Percentiles rank a stretch among this genome's conserved stretches.
Conservation (phyloP, 2,113 vertebrate species). For the Pyxicephalus adspersus region DNA sequence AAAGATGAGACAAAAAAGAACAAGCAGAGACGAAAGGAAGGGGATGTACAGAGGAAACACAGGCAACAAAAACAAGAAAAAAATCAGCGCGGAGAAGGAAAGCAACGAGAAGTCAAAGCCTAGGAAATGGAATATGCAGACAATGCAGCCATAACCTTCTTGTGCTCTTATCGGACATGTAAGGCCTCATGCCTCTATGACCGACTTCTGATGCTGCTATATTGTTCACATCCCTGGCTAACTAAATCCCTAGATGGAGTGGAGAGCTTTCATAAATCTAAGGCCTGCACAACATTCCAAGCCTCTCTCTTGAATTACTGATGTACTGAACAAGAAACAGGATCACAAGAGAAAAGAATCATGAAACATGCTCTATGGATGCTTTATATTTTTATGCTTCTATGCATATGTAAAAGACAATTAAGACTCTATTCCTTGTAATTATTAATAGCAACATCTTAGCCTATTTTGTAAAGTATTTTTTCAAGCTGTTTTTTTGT, state of each 20-base stretch:
- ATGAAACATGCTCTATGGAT: constrained; percentile 64
- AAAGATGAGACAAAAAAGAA: constrained; percentile 82
- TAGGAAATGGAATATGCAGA: constrained; percentile 81
- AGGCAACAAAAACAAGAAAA: constrained; percentile 75
- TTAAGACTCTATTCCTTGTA: constrained; percentile 76
- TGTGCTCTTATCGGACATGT: constrained; percentile 77
- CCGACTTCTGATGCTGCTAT: constrained; percentile 90
- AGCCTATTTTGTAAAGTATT: constrained; percentile 72
- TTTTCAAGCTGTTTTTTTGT: constrained; percentile 72
- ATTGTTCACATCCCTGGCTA: constrained; percentile 72
- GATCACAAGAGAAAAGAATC: constrained; percentile 67
- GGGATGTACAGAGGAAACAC: constrained; percentile 79
- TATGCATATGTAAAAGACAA: constrained; percentile 75
- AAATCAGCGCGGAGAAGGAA: constrained; percentile 82
- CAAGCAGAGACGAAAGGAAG: constrained; percentile 82
- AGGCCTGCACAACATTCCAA: constrained; percentile 77
- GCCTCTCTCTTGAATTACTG: constrained; percentile 73
- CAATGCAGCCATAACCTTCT: constrained; percentile 76
- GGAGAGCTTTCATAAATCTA: constrained; percentile 70
- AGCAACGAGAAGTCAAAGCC: constrained; percentile 89
- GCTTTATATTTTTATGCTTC: constrained; percentile 72
- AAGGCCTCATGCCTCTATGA: constrained; percentile 66
- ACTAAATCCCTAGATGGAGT: constrained; percentile 57
- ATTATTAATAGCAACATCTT: constrained; percentile 73
- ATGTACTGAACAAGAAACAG: constrained; percentile 71